Conservation (phyloP, 2,888 invertebrate species). For the Cremastinae sp. region DNA sequence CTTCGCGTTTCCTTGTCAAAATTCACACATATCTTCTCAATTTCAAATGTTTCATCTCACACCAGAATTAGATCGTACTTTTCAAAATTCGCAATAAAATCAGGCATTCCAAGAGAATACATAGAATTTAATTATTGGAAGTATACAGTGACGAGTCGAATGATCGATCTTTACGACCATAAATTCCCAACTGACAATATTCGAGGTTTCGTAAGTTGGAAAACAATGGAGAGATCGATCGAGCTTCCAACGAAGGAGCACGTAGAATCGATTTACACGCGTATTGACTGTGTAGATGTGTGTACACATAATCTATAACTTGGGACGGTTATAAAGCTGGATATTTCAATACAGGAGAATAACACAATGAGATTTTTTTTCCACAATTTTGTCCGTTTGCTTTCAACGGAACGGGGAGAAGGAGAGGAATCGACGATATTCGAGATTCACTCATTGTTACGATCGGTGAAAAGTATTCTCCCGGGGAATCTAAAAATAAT, state of each 20-base stretch:
- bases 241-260: neutral
- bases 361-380: conserved; percentile 21
- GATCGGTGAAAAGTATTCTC: too few relatives aligned
- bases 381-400: neutral
- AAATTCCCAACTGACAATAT: conserved; percentile 5
- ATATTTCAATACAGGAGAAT: conserved; percentile 21
- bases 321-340: conserved; percentile 10
- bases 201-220: conserved; percentile 17
- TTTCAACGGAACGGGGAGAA: neutral
- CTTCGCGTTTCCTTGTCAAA: too few relatives aligned
- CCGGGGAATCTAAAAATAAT: too few relatives aligned
- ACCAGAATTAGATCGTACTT: too few relatives aligned
- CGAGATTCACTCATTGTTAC: neutral
- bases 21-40: too few relatives aligned
- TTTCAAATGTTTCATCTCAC: too few relatives aligned
- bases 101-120: neutral
- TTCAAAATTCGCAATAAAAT: too few relatives aligned
- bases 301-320: conserved; percentile 33
- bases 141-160: too few relatives aligned
- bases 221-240: conserved; percentile 32
- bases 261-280: neutral
- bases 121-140: too few relatives aligned
- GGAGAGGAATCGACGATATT: neutral
- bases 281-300: conserved; percentile 18
- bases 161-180: neutral